These are phyloP conservation scores for Pteria penguin DNA, from an alignment of 2,888 invertebrate species.

Conservation along the genomic window DNA sequence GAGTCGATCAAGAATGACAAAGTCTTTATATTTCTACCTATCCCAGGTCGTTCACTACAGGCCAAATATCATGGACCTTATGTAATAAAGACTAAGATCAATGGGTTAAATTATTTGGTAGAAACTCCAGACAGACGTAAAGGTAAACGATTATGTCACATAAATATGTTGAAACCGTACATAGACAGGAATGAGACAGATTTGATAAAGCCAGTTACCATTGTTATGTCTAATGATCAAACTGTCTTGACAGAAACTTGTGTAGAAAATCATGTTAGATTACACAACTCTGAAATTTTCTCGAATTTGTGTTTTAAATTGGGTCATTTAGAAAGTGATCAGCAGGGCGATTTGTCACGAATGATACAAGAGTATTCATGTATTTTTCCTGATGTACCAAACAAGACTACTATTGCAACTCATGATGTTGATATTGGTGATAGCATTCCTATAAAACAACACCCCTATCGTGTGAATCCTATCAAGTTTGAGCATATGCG, in stretches of 20 bases:
- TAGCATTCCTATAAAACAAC: conserved; percentile 43
- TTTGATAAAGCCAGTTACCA: too few relatives aligned
- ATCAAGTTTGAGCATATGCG: conserved; percentile 31
- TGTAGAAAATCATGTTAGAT: not conserved
- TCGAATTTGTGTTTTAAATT: conserved; percentile 34
- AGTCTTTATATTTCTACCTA: conserved; percentile 49
- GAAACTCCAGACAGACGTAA: conserved; percentile 46
- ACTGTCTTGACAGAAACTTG: not conserved
- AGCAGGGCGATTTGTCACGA: conserved; percentile 28
- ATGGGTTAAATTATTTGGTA: conserved; percentile 40
- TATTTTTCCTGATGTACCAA: conserved; percentile 48
- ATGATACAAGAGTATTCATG: conserved; percentile 41
- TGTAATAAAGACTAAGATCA: conserved; percentile 34
- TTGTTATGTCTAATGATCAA: too few relatives aligned
- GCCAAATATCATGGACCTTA: conserved; percentile 48
- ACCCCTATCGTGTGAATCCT: conserved; percentile 49
- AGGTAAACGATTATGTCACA: too few relatives aligned
- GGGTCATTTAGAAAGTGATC: not conserved
- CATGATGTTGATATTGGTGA: conserved; percentile 39
- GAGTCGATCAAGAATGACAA: too few relatives aligned
- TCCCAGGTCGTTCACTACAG: conserved; percentile 40
- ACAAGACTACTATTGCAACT: conserved; percentile 38
- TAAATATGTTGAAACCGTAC: conserved; percentile 49
- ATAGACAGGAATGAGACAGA: conserved; percentile 30
- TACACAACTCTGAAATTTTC: conserved; percentile 43